A percentile compares a stretch with the other conserved stretches of the same genome.
phyloP scores from a whole-genome alignment of 30 jellyfish, hydroid and myxozoan genomes.

The Pelagia noctiluca region DNA sequence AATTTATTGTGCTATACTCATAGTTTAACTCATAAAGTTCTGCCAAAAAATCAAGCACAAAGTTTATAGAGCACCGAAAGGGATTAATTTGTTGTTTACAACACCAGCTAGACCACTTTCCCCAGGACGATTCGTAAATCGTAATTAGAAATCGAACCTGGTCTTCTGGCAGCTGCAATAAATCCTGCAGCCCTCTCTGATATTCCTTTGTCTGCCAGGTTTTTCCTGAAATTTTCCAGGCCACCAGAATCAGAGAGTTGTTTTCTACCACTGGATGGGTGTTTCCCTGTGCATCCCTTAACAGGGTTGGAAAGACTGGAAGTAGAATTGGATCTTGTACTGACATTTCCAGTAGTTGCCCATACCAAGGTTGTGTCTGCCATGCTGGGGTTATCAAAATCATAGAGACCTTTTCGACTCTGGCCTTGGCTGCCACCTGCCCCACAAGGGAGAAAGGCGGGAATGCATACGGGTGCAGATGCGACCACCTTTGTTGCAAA shows the following conservation, averaged over 20 bases:
- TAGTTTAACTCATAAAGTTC: constrained; percentile 6
- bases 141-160: constrained; percentile 33
- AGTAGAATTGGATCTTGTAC: not conserved
- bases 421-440: too few relatives aligned
- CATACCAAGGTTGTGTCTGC: too few relatives aligned
- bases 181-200: constrained; percentile 28
- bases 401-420: too few relatives aligned
- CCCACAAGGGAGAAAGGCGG: too few relatives aligned
- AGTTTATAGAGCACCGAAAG: constrained; percentile 36
- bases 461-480: too few relatives aligned
- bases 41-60: constrained; percentile 19
- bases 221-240: constrained; percentile 50
- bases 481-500: too few relatives aligned
- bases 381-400: too few relatives aligned
- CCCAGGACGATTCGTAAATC: constrained; percentile 53
- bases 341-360: constrained; percentile 7
- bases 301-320: not conserved
- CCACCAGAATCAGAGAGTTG: constrained; percentile 14
- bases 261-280: not conserved
- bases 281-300: too few relatives aligned
- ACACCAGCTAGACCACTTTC: constrained; percentile 61
- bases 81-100: constrained; percentile 38
- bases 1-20: constrained; percentile 24
- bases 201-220: not conserved
- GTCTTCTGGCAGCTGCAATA: constrained; percentile 38